These are phyloP conservation scores for Todiramphus chloris DNA, from an alignment of 2,113 vertebrate species.

Conservation along the genomic window DNA sequence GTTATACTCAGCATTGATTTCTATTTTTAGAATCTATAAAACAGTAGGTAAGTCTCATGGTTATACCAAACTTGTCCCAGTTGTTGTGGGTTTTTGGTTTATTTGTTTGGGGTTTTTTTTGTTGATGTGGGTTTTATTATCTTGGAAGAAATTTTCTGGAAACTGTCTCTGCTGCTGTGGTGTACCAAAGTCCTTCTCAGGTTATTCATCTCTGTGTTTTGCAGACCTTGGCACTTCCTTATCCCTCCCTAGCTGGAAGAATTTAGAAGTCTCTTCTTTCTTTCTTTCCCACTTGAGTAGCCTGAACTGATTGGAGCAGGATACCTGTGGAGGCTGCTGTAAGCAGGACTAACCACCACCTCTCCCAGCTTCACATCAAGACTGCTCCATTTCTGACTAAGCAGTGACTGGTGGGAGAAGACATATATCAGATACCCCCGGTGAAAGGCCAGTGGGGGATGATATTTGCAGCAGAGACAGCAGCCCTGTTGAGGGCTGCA, in stretches of 20 bases:
- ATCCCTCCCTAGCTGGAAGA: neutral
- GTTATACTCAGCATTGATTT: neutral
- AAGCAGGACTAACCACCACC: neutral
- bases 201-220: neutral
- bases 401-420: neutral
- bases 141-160: neutral
- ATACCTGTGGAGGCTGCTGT: neutral
- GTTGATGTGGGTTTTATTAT: neutral
- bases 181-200: neutral
- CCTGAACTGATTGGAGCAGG: neutral
- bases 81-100: neutral
- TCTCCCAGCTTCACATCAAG: accelerated
- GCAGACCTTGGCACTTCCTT: neutral
- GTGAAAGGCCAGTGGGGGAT: neutral
- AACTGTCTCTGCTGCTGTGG: neutral
- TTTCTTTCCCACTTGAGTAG: neutral
- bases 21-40: neutral
- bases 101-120: neutral
- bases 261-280: neutral
- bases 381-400: neutral
- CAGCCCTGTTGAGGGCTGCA: neutral
- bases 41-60: neutral
- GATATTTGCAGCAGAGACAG: neutral
- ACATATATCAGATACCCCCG: accelerated
- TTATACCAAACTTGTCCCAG: neutral